Evolutionary conservation across 2,797 vertebrate genomes (phyloP).

Genomic region (Remorina albescens): DNA sequence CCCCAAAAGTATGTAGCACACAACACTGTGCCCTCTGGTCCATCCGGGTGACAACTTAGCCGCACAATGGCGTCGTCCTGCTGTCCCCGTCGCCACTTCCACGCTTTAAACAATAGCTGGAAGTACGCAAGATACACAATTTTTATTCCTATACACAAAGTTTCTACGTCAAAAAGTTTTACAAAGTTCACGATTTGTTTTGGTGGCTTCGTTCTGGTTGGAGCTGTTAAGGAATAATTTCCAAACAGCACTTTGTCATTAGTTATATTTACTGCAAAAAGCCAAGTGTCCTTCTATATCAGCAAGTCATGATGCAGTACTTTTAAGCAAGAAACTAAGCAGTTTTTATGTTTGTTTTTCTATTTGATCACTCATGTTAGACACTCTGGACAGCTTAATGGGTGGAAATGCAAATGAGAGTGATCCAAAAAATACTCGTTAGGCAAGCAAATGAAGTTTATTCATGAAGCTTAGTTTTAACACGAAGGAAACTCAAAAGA

Average conservation of each 20-base stretch:
- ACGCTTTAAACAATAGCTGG: background rate
- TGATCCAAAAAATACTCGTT: constrained; percentile 20
- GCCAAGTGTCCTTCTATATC: constrained; percentile 23
- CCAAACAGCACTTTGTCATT: constrained; percentile 21
- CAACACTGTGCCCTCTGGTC: background rate
- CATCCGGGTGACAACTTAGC: constrained; percentile 29
- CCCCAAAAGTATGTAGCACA: constrained; percentile 28
- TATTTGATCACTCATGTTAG: constrained; percentile 18
- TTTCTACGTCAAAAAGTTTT: too few species aligned
- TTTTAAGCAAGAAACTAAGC: constrained; percentile 23
- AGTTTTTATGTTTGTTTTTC: too few species aligned
- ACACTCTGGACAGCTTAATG: constrained; percentile 24
- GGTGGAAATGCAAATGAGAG: constrained; percentile 22
- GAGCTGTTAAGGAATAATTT: constrained; percentile 9
- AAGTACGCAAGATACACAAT: background rate
- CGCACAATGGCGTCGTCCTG: constrained; percentile 20
- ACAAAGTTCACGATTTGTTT: background rate
- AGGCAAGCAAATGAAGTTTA: background rate
- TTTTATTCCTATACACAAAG: too few species aligned
- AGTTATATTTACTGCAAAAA: constrained; percentile 24
- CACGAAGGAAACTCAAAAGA: constrained; percentile 19
- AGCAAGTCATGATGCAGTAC: constrained; percentile 35
- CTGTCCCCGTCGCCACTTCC: constrained; percentile 28
- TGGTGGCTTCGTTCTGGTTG: background rate
- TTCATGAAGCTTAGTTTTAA: background rate